Conservation (phyloP, 1,140 invertebrate species). For the Heliothis virescens region DNA sequence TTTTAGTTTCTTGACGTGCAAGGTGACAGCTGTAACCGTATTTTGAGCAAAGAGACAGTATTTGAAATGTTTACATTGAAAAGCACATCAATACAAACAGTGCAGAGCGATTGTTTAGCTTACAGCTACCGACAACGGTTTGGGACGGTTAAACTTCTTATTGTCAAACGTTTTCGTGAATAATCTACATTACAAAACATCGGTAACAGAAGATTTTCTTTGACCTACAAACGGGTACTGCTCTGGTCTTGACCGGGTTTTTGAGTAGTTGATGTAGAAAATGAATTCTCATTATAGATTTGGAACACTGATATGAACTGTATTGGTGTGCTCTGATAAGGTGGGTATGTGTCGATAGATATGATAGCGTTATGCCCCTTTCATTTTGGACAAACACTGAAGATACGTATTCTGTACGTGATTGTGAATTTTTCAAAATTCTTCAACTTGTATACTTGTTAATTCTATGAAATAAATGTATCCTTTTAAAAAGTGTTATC, state of each 20-base stretch:
- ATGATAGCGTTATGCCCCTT: not conserved
- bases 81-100: constrained; percentile 1
- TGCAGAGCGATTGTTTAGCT: constrained; percentile 3
- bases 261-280: constrained; percentile 19
- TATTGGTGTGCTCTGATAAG: constrained; percentile 19
- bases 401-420: not conserved
- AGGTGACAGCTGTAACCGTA: not conserved
- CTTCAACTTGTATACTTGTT: too few relatives aligned
- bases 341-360: not conserved
- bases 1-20: not conserved
- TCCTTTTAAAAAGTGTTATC: too few relatives aligned
- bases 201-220: constrained; percentile 41
- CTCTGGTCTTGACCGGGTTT: constrained; percentile 37
- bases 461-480: too few relatives aligned
- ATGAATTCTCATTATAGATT: constrained; percentile 34
- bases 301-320: constrained; percentile 8
- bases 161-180: constrained; percentile 27
- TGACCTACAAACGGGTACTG: constrained; percentile 18
- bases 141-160: constrained; percentile 20
- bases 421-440: not conserved
- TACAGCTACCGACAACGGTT: not conserved
- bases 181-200: constrained; percentile 43
- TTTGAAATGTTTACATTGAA: not conserved
- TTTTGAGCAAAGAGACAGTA: not conserved
- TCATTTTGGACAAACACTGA: not conserved